Percentiles rank a stretch among this genome's conserved stretches.
Evolutionary conservation across 2,888 invertebrate genomes (phyloP).

Genomic region (Troides aeacus): DNA sequence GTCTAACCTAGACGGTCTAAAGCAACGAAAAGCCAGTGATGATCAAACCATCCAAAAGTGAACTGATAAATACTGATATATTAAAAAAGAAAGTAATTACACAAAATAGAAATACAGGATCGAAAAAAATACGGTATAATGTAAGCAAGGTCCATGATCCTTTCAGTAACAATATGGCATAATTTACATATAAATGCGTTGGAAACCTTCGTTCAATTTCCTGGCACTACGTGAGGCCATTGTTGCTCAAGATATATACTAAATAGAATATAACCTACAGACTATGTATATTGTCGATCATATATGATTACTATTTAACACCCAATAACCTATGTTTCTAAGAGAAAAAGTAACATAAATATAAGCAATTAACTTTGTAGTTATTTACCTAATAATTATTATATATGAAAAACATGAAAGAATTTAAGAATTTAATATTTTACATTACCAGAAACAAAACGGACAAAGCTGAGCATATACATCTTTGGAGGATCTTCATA

Average conservation of each 20-base stretch:
- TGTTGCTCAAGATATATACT: not conserved
- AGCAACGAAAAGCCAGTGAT: no score
- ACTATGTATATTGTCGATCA: not conserved
- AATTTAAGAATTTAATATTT: no score
- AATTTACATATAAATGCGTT: conserved; percentile 13
- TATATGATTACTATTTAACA: not conserved
- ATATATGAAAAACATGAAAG: no score
- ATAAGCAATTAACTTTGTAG: no score
- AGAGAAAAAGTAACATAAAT: no score
- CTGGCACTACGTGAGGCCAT: not conserved
- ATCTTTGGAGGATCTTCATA: no score
- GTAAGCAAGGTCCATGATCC: not conserved
- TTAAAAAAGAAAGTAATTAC: not conserved
- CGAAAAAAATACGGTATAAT: not conserved
- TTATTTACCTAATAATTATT: no score
- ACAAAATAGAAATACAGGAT: not conserved
- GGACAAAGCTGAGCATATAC: no score
- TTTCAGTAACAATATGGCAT: not conserved
- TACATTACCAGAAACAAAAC: no score
- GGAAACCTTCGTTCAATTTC: conserved; percentile 11
- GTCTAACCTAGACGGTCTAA: not conserved
- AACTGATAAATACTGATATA: no score
- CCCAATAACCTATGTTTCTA: not conserved
- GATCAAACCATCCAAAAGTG: no score
- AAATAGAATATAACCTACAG: not conserved